A percentile compares a stretch with the other conserved stretches of the same genome.
Conservation (phyloP, 2,797 vertebrate genomes). For the Pagetopsis macropterus region DNA sequence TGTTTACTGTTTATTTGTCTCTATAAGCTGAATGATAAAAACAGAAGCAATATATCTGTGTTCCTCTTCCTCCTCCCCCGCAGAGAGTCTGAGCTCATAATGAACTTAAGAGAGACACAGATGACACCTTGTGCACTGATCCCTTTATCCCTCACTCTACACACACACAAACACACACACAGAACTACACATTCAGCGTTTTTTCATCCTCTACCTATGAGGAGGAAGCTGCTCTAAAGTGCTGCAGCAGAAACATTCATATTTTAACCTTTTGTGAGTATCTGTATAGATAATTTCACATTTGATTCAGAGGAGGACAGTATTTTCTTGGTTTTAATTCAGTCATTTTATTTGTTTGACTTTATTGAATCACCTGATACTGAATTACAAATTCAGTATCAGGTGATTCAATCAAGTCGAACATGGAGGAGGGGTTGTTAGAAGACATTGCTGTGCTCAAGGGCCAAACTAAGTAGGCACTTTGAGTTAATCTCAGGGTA, state of each 20-base stretch:
- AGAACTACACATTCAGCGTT: slow-evolving; percentile 1
- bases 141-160: slow-evolving; percentile 64
- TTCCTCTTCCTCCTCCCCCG: slow-evolving; percentile 44
- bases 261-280: neutral
- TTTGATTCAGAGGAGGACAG: neutral
- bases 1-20: neutral
- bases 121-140: slow-evolving; percentile 69
- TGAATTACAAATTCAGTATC: too few relatives aligned
- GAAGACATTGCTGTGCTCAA: neutral
- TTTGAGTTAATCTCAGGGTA: too few relatives aligned
- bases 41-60: slow-evolving; percentile 7
- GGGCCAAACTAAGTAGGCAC: too few relatives aligned
- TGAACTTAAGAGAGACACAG: slow-evolving; percentile 76
- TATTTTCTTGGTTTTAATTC: neutral
- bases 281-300: neutral
- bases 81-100: slow-evolving; percentile 77
- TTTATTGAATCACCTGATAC: too few relatives aligned
- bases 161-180: slow-evolving; percentile 5
- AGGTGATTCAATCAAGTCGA: too few relatives aligned
- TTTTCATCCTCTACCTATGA: neutral
- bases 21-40: slow-evolving; percentile 11
- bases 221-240: slow-evolving; percentile 4
- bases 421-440: too few relatives aligned
- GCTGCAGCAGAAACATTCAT: neutral
- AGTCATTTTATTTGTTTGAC: neutral